Base-by-base conservation (phyloP, 2,113 vertebrate species). In the Mola mola region DNA sequence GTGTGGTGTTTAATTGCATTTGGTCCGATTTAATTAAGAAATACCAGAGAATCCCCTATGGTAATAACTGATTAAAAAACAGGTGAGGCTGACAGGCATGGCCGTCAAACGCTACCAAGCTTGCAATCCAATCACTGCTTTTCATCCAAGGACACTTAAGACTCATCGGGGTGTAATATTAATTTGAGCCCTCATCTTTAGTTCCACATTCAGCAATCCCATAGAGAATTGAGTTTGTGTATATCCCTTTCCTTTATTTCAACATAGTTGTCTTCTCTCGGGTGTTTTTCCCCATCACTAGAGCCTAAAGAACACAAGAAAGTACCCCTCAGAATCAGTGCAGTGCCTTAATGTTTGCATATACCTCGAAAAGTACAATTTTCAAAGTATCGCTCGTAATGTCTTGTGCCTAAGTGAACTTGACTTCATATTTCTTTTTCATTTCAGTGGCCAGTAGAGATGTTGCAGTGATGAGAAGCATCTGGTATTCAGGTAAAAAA, bases 51-150 rank as follows among this genome's bases (percentile, higher is more conserved):
- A 89, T 88, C 81, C 84, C 81, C 82, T 57, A 53, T 88, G 84
- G 87, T 90, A 88, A 89, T 90, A 84, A 85, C 79, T 90, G 87
- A 90, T 87, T 90, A 85, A 87, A 87, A 89, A 82, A 71, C 84
- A 89, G 85, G 88, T 89, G 75, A 87, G 55, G 71, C 86, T 87
- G 85, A 86, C 84, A 83, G 79, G 72, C 82, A 76, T 67, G 78
- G 85, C 85, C 85, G 88, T 89, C 84, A 89, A 87, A 88, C 70
- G 77, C 87, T 75, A 85, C 87, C 82, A 89, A 72, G 81, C 85
- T 85, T 90, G 82, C 79, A 84, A 88, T 89, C 82, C 82, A 89
- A 90, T 89, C 85, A 83, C 77, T 66, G 82, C 74, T 87, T 81
- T 85, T 86, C 85, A 87, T 88, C 82, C 87, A 86, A 88, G 84